Evolutionary conservation across 1,140 invertebrate genomes (phyloP).

Genomic region (Calephelis virginiensis): DNA sequence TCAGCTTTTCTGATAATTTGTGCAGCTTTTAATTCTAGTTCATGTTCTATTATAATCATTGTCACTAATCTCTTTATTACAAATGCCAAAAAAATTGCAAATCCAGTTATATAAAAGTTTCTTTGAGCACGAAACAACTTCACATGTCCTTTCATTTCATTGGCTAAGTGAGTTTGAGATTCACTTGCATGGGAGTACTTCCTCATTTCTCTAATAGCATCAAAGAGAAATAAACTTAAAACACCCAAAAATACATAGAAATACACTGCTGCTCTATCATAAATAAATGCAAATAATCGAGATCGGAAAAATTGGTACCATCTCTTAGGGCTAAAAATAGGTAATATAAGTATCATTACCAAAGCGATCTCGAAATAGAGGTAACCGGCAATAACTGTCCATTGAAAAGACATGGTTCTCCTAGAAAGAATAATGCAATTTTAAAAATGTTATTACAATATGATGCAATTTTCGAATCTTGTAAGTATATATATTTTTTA

Average conservation of each 20-base stretch:
- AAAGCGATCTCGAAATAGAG: conserved; percentile 65
- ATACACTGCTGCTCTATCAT: conserved; percentile 53
- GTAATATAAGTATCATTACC: conserved; percentile 61
- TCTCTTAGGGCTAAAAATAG: conserved; percentile 63
- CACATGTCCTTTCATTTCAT: conserved; percentile 64
- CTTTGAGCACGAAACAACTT: conserved; percentile 71
- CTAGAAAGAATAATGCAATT: too few relatives aligned
- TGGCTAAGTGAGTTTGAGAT: conserved; percentile 39
- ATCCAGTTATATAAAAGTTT: conserved; percentile 73
- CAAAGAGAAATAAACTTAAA: conserved; percentile 57
- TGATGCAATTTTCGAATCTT: too few relatives aligned
- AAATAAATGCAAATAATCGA: conserved; percentile 52
- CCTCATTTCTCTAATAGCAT: conserved; percentile 69
- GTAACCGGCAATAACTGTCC: conserved; percentile 68
- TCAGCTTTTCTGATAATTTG: conserved; percentile 67
- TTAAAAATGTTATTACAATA: too few relatives aligned
- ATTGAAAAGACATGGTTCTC: conserved; percentile 64
- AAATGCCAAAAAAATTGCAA: conserved; percentile 70
- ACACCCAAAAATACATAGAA: conserved; percentile 63
- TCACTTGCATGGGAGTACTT: conserved; percentile 59
- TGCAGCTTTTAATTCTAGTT: conserved; percentile 58
- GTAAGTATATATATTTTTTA: too few relatives aligned
- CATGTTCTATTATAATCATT: conserved; percentile 70
- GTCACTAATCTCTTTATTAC: conserved; percentile 61
- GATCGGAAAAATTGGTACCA: conserved; percentile 66